Evolutionary conservation across 2,888 invertebrate species (phyloP).

Genomic region (Cheilosia scutellata): DNA sequence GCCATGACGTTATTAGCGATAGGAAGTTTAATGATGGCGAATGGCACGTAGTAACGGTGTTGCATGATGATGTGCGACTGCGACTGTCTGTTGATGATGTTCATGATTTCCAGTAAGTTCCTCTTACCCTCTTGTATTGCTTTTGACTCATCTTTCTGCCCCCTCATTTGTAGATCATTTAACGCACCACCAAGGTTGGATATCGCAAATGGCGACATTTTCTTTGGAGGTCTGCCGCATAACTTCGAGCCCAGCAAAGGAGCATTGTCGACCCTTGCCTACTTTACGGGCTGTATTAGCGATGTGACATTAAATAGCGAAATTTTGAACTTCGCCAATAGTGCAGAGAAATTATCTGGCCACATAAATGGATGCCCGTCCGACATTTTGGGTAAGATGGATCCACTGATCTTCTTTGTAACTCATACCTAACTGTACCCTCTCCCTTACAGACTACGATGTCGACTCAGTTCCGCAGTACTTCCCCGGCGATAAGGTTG

Average conservation of each 20-base stretch:
- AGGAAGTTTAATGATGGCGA: constrained; percentile 92
- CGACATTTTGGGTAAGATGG: constrained; percentile 80
- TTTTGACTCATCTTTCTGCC: background rate
- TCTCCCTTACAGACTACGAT: constrained; percentile 80
- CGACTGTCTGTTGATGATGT: constrained; percentile 94
- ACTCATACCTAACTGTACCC: background rate
- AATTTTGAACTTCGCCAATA: constrained; percentile 91
- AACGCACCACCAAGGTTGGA: constrained; percentile 86
- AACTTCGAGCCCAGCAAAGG: constrained; percentile 85
- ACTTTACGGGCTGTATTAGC: constrained; percentile 95
- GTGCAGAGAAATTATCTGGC: constrained; percentile 86
- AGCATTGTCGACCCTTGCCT: constrained; percentile 86
- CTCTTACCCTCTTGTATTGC: background rate
- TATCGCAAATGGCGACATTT: constrained; percentile 89
- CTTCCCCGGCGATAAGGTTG: constrained; percentile 80
- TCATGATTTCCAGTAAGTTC: constrained; percentile 87
- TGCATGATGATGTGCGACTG: constrained; percentile 88
- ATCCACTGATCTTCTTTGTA: constrained; percentile 44
- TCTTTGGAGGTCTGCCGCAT: constrained; percentile 93
- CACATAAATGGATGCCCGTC: constrained; percentile 87
- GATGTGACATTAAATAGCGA: constrained; percentile 95
- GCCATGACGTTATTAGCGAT: constrained; percentile 87
- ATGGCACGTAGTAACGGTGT: constrained; percentile 97
- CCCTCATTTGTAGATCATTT: constrained; percentile 84
- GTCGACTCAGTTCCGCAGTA: constrained; percentile 78